Evolutionary conservation across 2,888 invertebrate genomes (phyloP).

Genomic region (Epicampocera succincta): DNA sequence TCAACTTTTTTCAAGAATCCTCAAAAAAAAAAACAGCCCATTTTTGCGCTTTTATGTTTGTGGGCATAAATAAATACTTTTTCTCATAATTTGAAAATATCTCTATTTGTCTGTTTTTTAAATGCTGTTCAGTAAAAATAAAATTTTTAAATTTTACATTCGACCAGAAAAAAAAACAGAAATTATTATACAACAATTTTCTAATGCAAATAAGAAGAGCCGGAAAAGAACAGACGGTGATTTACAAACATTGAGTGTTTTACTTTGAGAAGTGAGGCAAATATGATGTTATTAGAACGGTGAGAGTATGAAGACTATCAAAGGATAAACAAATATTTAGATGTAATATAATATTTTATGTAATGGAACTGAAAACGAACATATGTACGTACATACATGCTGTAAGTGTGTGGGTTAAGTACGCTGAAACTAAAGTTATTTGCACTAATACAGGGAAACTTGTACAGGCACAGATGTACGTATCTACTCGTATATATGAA

Average conservation of each 20-base stretch:
- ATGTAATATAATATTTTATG: conserved; percentile 21
- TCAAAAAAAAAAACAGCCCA: too few species aligned
- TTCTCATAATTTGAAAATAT: not conserved
- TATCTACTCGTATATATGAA: too few species aligned
- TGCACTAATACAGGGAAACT: too few species aligned
- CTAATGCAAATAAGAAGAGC: conserved; percentile 1
- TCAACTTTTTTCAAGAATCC: too few species aligned
- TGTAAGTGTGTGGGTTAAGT: conserved; percentile 4
- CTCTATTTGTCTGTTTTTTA: not conserved
- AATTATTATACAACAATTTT: conserved; percentile 44
- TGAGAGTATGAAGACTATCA: conserved; percentile 20
- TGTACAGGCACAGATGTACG: too few species aligned
- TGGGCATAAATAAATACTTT: not conserved
- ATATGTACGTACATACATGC: too few species aligned
- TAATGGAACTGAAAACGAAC: not conserved
- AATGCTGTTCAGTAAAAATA: too few species aligned
- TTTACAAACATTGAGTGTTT: conserved; percentile 11
- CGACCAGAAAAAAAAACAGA: conserved; percentile 17
- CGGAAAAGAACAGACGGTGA: not conserved
- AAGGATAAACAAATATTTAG: conserved; percentile 58
- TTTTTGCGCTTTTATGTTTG: too few species aligned
- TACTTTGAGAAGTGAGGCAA: conserved; percentile 19
- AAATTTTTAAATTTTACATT: conserved; percentile 4
- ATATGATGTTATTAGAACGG: not conserved
- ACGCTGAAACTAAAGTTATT: conserved; percentile 1